A percentile compares a stretch with the other conserved stretches of the same genome.
Evolutionary conservation across 2,888 invertebrate genomes (phyloP).

Genomic region (Leucophenga montana): DNA sequence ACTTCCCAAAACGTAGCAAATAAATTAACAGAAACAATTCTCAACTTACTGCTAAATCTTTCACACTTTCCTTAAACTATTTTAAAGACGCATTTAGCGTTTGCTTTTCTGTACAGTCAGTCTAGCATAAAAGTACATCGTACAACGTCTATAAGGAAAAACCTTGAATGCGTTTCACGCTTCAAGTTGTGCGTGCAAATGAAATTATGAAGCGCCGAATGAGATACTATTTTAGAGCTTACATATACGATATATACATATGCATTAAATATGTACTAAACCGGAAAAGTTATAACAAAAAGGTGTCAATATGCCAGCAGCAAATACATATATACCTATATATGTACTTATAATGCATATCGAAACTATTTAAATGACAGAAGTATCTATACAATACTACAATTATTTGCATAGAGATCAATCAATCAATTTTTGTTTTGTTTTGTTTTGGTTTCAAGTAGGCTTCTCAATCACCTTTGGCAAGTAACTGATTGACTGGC

Average conservation of each 20-base stretch:
- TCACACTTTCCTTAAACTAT: conserved; percentile 4
- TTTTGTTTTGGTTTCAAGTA: no score
- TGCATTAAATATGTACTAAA: background rate
- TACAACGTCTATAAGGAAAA: conserved; percentile 43
- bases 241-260: no score
- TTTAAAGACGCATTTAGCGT: no score
- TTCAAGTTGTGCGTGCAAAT: conserved; percentile 31
- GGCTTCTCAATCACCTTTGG: conserved; percentile 13
- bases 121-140: no score
- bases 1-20: background rate
- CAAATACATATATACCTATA: no score
- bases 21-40: background rate
- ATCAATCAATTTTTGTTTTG: background rate
- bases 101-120: background rate
- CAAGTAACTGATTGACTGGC: no score
- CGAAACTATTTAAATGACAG: no score
- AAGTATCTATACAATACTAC: background rate
- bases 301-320: conserved; percentile 1
- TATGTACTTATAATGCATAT: no score
- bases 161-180: conserved; percentile 47
- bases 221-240: no score
- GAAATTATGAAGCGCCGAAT: background rate
- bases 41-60: conserved; percentile 23
- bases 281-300: background rate
- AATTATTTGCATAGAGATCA: background rate